Conservation (phyloP, 2,888 invertebrate species). For the Melinopterus prodromus region DNA sequence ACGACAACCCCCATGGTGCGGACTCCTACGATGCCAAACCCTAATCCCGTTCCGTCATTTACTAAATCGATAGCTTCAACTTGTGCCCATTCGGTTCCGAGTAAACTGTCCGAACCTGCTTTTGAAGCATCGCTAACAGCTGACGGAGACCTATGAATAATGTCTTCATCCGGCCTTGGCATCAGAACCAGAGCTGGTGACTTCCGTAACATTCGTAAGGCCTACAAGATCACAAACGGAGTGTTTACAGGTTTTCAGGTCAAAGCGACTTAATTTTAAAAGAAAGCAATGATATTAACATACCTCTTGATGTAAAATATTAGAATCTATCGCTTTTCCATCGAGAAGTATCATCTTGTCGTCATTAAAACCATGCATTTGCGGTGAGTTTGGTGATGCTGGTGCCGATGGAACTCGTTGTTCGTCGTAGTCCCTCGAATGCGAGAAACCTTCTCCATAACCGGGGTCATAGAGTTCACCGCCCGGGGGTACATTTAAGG, state of each 20-base stretch:
- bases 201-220: conserved; percentile 78
- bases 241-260: background rate
- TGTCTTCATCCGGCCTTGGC: conserved; percentile 58
- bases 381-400: conserved; percentile 73
- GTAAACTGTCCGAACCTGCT: conserved; percentile 74
- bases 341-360: conserved; percentile 88
- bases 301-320: conserved; percentile 85
- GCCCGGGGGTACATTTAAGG: conserved; percentile 70
- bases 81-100: conserved; percentile 93
- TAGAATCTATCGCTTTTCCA: conserved; percentile 78
- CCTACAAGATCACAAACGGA: conserved; percentile 51
- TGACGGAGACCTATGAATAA: conserved; percentile 66
- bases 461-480: conserved; percentile 67
- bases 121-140: conserved; percentile 74
- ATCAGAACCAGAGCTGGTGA: conserved; percentile 76
- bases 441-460: conserved; percentile 60
- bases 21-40: conserved; percentile 98
- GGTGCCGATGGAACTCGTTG: conserved; percentile 81
- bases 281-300: conserved; percentile 20
- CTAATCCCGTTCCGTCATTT: conserved; percentile 97
- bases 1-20: conserved; percentile 99
- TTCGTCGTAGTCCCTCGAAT: conserved; percentile 72
- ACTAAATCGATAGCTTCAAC: conserved; percentile 97
- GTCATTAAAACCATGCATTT: conserved; percentile 80
- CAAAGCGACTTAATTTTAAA: background rate